Conservation (phyloP, 2,888 invertebrate species). For the Lysandra coridon region DNA sequence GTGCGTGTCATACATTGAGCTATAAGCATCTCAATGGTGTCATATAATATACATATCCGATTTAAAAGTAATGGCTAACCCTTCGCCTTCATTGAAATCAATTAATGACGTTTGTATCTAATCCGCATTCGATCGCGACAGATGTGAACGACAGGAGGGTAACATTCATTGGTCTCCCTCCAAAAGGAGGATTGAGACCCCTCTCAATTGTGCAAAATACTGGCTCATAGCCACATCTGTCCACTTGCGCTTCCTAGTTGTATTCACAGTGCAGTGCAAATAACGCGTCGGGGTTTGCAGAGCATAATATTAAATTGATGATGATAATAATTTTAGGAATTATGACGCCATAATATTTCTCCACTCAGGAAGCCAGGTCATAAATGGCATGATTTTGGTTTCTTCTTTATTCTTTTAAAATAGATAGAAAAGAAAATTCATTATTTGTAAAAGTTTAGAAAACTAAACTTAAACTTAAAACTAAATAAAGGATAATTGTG, state of each 20-base stretch:
- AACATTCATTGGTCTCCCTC: slow-evolving; percentile 70
- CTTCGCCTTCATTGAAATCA: slow-evolving; percentile 65
- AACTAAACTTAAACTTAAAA: too few species aligned
- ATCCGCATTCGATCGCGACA: slow-evolving; percentile 69
- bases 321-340: slow-evolving; percentile 23
- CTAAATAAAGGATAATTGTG: too few species aligned
- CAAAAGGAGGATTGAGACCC: slow-evolving; percentile 55
- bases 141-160: slow-evolving; percentile 74
- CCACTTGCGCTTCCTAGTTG: slow-evolving; percentile 59
- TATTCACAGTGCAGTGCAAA: slow-evolving; percentile 39
- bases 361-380: slow-evolving; percentile 5
- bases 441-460: too few species aligned
- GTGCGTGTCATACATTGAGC: slow-evolving; percentile 43
- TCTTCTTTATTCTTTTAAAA: too few species aligned
- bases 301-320: slow-evolving; percentile 21
- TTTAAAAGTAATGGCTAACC: slow-evolving; percentile 60
- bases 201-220: slow-evolving; percentile 74
- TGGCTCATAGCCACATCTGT: slow-evolving; percentile 71
- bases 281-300: not conserved
- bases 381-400: slow-evolving; percentile 8
- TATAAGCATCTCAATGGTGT: too few species aligned
- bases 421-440: too few species aligned
- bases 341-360: slow-evolving; percentile 6
- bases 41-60: slow-evolving; percentile 46
- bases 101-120: slow-evolving; percentile 74